Evolutionary conservation across 1,140 invertebrate genomes (phyloP).

Genomic region (Euborellia annulipes): DNA sequence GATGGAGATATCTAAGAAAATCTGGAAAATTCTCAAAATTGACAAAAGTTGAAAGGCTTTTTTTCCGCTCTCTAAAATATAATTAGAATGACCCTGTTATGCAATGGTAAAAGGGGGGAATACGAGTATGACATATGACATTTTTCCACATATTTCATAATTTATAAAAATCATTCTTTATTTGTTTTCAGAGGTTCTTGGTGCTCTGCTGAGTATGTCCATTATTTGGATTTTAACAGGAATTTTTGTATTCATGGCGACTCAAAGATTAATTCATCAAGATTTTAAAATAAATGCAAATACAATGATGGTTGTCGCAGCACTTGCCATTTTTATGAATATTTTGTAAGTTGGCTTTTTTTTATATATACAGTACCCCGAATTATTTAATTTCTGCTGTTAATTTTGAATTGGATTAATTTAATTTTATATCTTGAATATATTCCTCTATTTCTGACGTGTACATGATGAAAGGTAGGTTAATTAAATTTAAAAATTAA

Average conservation of each 20-base stretch:
- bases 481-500: too few relatives aligned
- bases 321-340: slow-evolving; percentile 68
- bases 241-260: slow-evolving; percentile 64
- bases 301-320: slow-evolving; percentile 76
- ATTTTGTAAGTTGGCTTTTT: slow-evolving; percentile 60
- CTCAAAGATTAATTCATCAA: slow-evolving; percentile 48
- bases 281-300: slow-evolving; percentile 65
- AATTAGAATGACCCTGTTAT: too few relatives aligned
- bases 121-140: too few relatives aligned
- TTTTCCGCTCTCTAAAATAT: too few relatives aligned
- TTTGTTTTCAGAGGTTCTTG: slow-evolving; percentile 38
- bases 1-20: too few relatives aligned
- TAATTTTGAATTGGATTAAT: slow-evolving; percentile 3
- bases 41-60: too few relatives aligned
- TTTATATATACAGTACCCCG: too few relatives aligned
- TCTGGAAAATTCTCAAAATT: too few relatives aligned
- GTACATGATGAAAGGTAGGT: too few relatives aligned
- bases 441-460: too few relatives aligned
- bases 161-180: slow-evolving; percentile 1
- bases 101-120: too few relatives aligned
- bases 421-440: not conserved
- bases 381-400: slow-evolving; percentile 1
- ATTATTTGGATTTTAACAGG: slow-evolving; percentile 81
- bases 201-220: slow-evolving; percentile 37
- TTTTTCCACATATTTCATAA: too few relatives aligned